Percentiles rank a stretch among this genome's conserved stretches.
Conservation (phyloP, 2,113 vertebrate genomes). For the Regulus satrapa region DNA sequence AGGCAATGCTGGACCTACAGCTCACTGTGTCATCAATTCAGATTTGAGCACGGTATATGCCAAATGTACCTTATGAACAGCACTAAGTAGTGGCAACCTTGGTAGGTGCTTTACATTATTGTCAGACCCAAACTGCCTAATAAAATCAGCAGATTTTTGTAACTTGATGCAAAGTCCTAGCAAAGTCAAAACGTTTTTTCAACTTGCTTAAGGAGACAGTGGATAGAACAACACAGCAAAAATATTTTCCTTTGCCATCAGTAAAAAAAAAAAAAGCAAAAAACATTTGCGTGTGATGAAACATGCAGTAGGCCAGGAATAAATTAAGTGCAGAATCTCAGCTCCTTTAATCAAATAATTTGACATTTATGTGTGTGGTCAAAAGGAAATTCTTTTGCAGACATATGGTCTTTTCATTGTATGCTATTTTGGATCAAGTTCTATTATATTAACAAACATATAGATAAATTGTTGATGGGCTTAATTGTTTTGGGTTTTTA, state of each 20-base stretch:
- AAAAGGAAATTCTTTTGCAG: neutral
- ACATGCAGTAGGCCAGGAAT: neutral
- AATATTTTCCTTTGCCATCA: neutral
- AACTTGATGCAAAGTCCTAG: neutral
- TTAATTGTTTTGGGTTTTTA: neutral
- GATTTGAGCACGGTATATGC: neutral
- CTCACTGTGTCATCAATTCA: neutral
- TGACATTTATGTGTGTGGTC: neutral
- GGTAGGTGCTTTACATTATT: neutral
- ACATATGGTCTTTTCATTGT: neutral
- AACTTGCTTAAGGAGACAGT: neutral
- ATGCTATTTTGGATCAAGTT: neutral
- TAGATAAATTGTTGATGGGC: neutral
- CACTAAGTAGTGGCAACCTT: neutral
- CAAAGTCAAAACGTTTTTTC: neutral
- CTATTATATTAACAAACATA: neutral
- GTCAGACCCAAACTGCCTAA: neutral
- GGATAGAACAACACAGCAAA: neutral
- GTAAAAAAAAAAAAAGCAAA: neutral
- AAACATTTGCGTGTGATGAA: neutral
- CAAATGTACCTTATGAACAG: neutral
- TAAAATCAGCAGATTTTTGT: neutral
- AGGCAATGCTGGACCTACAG: neutral
- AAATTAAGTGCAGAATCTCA: conserved; percentile 21
- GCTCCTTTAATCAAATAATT: conserved; percentile 11